phyloP scores from a whole-genome alignment of 2,888 invertebrate species.

The Xylota segnis region DNA sequence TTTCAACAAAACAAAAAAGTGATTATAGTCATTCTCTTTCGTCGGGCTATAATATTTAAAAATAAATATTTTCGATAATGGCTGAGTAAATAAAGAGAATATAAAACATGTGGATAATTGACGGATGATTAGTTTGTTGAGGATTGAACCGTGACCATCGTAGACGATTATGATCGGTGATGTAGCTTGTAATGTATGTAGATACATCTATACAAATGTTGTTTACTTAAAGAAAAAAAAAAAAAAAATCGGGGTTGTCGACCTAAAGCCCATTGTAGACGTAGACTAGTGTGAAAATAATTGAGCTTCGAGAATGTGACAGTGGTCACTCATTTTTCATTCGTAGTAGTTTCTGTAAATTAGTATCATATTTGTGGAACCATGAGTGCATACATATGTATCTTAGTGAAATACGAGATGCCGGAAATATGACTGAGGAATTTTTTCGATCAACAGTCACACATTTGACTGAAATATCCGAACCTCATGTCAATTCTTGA shows the following conservation, averaged over 20 bases:
- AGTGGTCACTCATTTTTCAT: background rate
- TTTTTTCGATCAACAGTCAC: too few relatives aligned
- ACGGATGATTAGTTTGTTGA: conserved; percentile 6
- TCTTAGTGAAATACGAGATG: too few relatives aligned
- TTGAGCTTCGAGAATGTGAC: too few relatives aligned
- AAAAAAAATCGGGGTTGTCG: background rate
- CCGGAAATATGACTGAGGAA: too few relatives aligned
- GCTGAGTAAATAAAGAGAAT: conserved; percentile 8
- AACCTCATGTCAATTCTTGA: too few relatives aligned
- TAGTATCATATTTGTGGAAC: too few relatives aligned
- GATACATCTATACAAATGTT: background rate
- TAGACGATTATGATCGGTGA: conserved; percentile 28
- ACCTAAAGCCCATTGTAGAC: background rate
- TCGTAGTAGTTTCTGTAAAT: too few relatives aligned
- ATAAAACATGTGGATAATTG: background rate
- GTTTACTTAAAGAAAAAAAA: background rate
- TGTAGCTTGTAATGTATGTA: conserved; percentile 22
- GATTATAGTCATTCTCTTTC: background rate
- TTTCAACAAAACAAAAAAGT: background rate
- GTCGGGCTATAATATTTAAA: conserved; percentile 19
- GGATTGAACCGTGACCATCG: conserved; percentile 7
- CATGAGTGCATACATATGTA: too few relatives aligned
- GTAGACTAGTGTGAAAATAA: background rate
- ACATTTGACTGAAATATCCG: too few relatives aligned
- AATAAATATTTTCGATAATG: conserved; percentile 38